Percentiles rank a stretch among this genome's conserved stretches.
Conservation (phyloP, 1,140 invertebrate species). For the Aphidius ervi region DNA sequence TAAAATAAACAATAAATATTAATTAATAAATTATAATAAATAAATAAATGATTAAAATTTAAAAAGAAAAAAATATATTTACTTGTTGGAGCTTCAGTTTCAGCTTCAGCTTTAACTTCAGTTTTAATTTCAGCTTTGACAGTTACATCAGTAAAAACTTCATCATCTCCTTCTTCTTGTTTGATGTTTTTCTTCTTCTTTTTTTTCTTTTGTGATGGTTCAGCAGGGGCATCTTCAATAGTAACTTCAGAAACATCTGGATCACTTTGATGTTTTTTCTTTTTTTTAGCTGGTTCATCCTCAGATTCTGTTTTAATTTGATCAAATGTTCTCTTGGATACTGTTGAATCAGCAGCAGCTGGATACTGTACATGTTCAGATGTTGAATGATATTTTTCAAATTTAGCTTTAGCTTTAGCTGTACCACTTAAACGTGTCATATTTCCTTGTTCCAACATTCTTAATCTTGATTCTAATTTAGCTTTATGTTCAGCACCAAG, state of each 20-base stretch:
- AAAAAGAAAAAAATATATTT: neutral
- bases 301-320: constrained; percentile 33
- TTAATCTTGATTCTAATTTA: constrained; percentile 76
- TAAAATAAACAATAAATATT: no score
- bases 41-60: no score
- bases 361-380: constrained; percentile 67
- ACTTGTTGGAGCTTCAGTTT: constrained; percentile 17
- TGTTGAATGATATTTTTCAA: constrained; percentile 86
- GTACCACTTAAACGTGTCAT: constrained; percentile 79
- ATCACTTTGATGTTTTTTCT: constrained; percentile 17
- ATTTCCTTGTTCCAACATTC: constrained; percentile 80
- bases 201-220: constrained; percentile 4
- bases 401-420: constrained; percentile 79
- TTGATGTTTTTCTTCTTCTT: constrained; percentile 3
- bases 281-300: constrained; percentile 37
- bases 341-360: constrained; percentile 55
- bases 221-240: constrained; percentile 17
- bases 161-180: constrained; percentile 22
- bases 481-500: constrained; percentile 83
- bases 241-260: no score
- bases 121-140: constrained; percentile 40
- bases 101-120: constrained; percentile 33
- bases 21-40: no score
- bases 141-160: constrained; percentile 19
- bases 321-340: constrained; percentile 47